Evolutionary conservation across 2,888 invertebrate species (phyloP), one percentile per base, ranked within the genome.

Genomic region (Diarsia mendica): DNA sequence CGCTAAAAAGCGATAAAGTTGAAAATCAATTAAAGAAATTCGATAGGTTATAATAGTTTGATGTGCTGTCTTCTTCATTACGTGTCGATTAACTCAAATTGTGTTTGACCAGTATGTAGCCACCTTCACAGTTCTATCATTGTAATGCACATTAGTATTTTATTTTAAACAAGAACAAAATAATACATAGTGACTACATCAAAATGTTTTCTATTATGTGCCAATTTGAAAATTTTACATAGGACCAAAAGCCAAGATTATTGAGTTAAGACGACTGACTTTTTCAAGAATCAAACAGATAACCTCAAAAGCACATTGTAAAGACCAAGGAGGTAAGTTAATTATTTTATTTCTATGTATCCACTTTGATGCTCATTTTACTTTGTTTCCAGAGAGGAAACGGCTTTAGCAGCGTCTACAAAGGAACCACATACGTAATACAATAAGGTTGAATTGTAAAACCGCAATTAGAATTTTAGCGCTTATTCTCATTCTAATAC

Each of bases 381-480:
- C 80, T 10, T 80, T 63, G 66, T 66, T 66, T 44, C 3, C 15
- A 13, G 23, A 73, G 55, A n/a, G 6, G 46, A 51, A 48, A 44
- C 28, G 46, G 20, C 46, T 79, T 70, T 39, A 46, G 13, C 10
- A 33, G 18, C 49, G 15, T 51, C 46, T 33, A 15, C 73, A 80
- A 80, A 78, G 63, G 67, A 58, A 78, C 78, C 55, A 73, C 74
- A 67, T 23, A n/a, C 53, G 55, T 80, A 80, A 72, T 55, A 63
- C 61, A 67, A 72, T 80, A 67, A 13, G 23, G 66, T 78, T 80
- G 80, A 55, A 15, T 64, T 44, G 11, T 11, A 39, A 60, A 71
- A 72, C 39, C 48, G 11, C 46, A 65, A 77, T 60, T 66, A 72
- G 46, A 49, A 64, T 55, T 55, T 64, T 44, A 23, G 20, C 9